Base-by-base conservation (phyloP, 1,140 invertebrate species). In the Eriosoma lanigerum region DNA sequence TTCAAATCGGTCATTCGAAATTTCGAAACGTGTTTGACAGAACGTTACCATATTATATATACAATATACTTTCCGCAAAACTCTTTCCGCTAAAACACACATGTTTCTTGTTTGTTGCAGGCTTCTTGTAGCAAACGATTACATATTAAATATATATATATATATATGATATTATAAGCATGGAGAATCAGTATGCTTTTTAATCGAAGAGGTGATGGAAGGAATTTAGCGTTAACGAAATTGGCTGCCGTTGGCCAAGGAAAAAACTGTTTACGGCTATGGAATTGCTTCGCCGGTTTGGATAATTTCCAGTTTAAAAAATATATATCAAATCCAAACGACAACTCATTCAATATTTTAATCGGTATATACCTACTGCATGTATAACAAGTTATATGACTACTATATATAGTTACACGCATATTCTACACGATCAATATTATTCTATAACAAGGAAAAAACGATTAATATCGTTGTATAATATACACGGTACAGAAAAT, bases 31-130 rank as follows among this genome's bases (percentile, higher is more conserved):
- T 72, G 68, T 72, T 72, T 72, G 46, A 72, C 24, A 72, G 48
- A 29, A 50, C 15, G 17, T 46, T 72, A 52, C 48, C 68, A 52
- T 72, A 32, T 19, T 38, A 38, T 38, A 38, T n/a, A 50, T 72
- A 46, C 24, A 17, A 15, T 4, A 52, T 17, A 72, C 46, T 52
- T 72, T 72, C 68, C 46, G 46, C 48, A 52, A 72, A 72, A 29
- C 17, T 29, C 13, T 46, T n/a, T n/a, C n/a, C n/a, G 29, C 21
- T 29, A 32, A 10, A 21, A 58, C 12, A 75, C 75, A 78, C 54
- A n/a, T 78, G 75, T 62, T 62, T 60, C 56, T 78, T n/a, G 17
- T 58, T 78, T 62, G n/a, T 78, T 78, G 32, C 32, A 38, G 75
- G 75, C 56, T 60, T 21, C 44, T 78, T 24, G 17, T 21, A 10